Evolutionary conservation across 2,797 vertebrate species (phyloP).

Genomic region (Poliocrania exsul): DNA sequence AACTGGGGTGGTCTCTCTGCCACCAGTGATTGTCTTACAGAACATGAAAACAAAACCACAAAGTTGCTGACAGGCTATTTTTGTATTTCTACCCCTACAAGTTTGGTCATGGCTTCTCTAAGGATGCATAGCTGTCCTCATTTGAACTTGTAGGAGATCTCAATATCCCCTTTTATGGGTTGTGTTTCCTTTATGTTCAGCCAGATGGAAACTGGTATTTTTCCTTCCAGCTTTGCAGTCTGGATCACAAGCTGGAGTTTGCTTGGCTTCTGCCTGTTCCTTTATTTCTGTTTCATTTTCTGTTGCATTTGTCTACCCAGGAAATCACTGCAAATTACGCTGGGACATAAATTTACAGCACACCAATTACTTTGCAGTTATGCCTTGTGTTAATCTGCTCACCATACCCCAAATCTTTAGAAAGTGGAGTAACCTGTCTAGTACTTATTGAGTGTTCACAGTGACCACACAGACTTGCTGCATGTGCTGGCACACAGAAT

Average conservation of each 20-base stretch:
- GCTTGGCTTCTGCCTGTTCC: not conserved
- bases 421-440: not conserved
- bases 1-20: not conserved
- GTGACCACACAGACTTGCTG: not conserved
- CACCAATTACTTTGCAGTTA: not conserved
- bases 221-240: not conserved
- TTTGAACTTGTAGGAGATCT: not conserved
- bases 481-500: not conserved
- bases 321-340: not conserved
- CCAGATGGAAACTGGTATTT: not conserved
- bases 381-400: not conserved
- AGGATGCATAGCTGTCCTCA: not conserved
- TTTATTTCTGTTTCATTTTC: not conserved
- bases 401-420: not conserved
- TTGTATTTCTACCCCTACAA: not conserved
- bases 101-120: not conserved
- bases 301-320: not conserved
- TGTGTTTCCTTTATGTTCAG: not conserved
- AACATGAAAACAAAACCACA: not conserved
- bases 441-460: not conserved
- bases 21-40: not conserved
- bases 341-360: not conserved
- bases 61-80: not conserved
- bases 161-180: not conserved
- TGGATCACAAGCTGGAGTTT: not conserved